phyloP scores from a whole-genome alignment of 2,113 vertebrate genomes.

The Saiga tatarica region DNA sequence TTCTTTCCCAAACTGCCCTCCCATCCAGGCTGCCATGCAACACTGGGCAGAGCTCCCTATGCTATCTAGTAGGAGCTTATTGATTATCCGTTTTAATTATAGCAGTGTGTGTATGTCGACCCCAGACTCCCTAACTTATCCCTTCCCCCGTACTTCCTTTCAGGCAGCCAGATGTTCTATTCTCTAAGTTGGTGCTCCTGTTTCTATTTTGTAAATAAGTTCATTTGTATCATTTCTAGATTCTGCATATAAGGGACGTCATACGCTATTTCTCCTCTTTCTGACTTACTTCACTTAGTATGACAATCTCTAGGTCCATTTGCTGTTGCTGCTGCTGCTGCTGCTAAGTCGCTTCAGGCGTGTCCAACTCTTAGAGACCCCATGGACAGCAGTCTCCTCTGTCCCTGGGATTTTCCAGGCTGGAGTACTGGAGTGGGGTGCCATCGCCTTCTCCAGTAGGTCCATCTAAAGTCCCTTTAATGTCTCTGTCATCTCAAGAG shows the following conservation, averaged over 20 bases:
- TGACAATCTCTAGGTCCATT: not conserved
- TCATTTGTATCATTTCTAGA: not conserved
- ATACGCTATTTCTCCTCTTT: not conserved
- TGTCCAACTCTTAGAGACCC: no score
- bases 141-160: not conserved
- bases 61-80: not conserved
- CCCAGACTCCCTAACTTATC: not conserved
- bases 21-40: not conserved
- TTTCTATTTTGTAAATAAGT: not conserved
- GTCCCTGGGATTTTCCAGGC: no score
- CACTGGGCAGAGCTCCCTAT: not conserved
- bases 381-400: no score
- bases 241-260: not conserved
- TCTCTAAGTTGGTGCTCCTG: not conserved
- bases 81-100: not conserved
- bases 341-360: no score
- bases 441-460: no score
- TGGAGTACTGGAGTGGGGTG: no score
- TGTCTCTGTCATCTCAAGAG: no score
- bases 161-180: not conserved
- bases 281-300: not conserved
- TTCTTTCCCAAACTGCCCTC: not conserved
- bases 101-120: not conserved
- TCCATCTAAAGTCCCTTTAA: no score
- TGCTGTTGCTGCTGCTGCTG: no score